Base-by-base conservation (phyloP, 2,113 vertebrate species). In the Chaetodon auriga region DNA sequence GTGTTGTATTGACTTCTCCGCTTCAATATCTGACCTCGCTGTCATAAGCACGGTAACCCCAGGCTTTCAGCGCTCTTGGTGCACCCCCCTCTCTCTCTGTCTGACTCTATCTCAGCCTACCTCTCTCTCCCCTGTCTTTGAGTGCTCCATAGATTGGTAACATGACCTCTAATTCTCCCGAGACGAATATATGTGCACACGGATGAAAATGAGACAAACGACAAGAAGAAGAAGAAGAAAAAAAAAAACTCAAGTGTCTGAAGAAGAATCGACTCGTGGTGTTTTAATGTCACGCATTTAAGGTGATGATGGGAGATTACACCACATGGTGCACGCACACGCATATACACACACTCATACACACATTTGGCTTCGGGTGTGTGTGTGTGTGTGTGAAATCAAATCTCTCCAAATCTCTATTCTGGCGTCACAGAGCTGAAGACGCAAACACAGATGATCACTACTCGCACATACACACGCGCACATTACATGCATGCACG, bases 251-350 rank as follows among this genome's bases (percentile, higher is more conserved):
- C 48, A 82, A 85, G 75, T 51, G 83, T 92, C 89, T 88, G 71
- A 81, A 76, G 78, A 89, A 84, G 86, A 91, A 92, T 92, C 81
- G 76, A 90, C 89, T 92, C 80, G 77, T 89, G 88, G 84, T 79
- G 85, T 93, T 94, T 94, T 93, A 93, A 94, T 94, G 93, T 92
- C 93, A 94, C 82, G 80, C 89, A 71, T 92, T 94, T 90, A 84
- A 80, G 80, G 87, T 49, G 68, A 81, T 91, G 91, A 93, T 85
- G 84, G 89, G 69, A 88, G 90, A 93, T 94, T 90, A 93, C 81
- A 85, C 82, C 82, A 87, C 89, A 86, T 75, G 81, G 88, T 82
- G 80, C 78, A 53, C 35, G 6, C 80, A 79, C 70, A 77, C 82
- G 60, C 78, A 62, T 66, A 72, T 23, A 70, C 63, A 58, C 63